Base-by-base conservation (phyloP, 2,113 vertebrate species). In the Siniperca knerii region DNA sequence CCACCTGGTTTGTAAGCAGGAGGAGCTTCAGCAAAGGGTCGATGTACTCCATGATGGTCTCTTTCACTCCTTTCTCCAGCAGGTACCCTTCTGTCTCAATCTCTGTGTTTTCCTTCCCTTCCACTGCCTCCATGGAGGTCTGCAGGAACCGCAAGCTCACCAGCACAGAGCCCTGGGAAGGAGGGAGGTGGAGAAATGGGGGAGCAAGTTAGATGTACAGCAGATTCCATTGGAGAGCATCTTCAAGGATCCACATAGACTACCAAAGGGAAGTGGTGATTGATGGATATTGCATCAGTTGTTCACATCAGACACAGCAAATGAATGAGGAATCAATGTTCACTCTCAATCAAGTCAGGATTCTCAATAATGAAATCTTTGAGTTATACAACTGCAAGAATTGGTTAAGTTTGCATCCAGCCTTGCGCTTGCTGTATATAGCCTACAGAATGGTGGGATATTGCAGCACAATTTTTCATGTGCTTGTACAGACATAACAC, bases 111-210 rank as follows among this genome's bases (percentile, higher is more conserved):
- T 96, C 96, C 35, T 95, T 92, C 35, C 96, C 96, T 13, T 84
- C 93, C 4, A 97, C 90, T 18, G 96, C 96, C 58, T 97, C 96
- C 95, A 97, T 95, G 11, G 97, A 91, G 0, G 96, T 97, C 81
- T 97, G 96, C 66, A 97, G 94, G 87, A 96, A 96, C n/a, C 97
- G 94, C 74, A 97, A 86, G 85, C 97, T 97, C n/a, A 97, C 93
- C 58, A 97, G 90, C 86, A 97, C 96, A 20, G 94, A 91, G 52
- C 62, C 85, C 97, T 97, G 89, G 35, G 61, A 74, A 84, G 50
- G 42, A 66, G 75, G 29, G 71, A 54, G 29, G 35, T 4, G 29
- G 65, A 40, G 12, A 44, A 54, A 48, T 35, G 2, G 5, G 35
- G 48, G 40, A 70, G 9, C 1, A 4, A 46, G 57, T 67, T 42